phyloP scores from a whole-genome alignment of 2,888 invertebrate species.

The Electrophaes corylata region DNA sequence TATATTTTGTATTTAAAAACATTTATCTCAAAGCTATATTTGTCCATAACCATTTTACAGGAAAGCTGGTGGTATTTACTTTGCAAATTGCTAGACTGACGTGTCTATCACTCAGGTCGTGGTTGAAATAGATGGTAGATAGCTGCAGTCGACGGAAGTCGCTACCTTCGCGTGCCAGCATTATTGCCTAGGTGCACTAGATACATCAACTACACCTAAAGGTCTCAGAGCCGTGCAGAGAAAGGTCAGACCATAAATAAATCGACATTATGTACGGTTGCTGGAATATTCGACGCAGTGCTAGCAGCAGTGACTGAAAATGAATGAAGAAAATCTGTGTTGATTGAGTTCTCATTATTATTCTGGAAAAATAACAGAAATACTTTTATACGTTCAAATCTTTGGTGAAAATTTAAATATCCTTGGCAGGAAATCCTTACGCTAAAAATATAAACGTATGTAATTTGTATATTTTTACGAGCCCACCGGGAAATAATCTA shows the following conservation, averaged over 20 bases:
- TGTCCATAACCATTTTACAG: not conserved
- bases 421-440: slow-evolving; percentile 14
- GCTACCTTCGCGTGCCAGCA: slow-evolving; percentile 57
- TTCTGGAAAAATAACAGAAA: not conserved
- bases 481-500: slow-evolving; percentile 47
- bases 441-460: slow-evolving; percentile 33
- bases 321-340: not conserved
- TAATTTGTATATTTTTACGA: slow-evolving; percentile 41
- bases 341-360: not conserved
- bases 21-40: not conserved
- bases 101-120: slow-evolving; percentile 31
- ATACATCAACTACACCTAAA: slow-evolving; percentile 43
- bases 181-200: slow-evolving; percentile 51
- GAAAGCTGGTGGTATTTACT: slow-evolving; percentile 13
- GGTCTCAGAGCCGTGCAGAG: slow-evolving; percentile 41
- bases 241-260: slow-evolving; percentile 63
- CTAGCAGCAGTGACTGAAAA: slow-evolving; percentile 8
- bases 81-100: slow-evolving; percentile 27
- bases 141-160: slow-evolving; percentile 51
- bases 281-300: slow-evolving; percentile 23
- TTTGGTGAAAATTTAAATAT: slow-evolving; percentile 21
- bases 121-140: slow-evolving; percentile 51
- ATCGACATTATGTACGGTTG: slow-evolving; percentile 42
- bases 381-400: not conserved
- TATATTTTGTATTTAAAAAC: not conserved